phyloP scores from a whole-genome alignment of 1,140 invertebrate species.

The Euglossa dilemma region DNA sequence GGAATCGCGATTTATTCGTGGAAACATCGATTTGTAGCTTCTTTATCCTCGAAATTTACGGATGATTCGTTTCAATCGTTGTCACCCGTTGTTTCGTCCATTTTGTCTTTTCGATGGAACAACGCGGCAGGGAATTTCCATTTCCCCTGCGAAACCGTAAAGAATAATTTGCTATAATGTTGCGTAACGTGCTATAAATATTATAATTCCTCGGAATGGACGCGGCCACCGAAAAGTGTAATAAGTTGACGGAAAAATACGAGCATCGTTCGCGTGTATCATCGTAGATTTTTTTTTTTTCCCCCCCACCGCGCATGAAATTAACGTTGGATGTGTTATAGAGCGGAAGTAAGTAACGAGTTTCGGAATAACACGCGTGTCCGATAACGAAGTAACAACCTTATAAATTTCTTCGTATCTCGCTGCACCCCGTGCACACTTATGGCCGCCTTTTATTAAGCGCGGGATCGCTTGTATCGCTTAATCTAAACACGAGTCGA shows the following conservation, averaged over 20 bases:
- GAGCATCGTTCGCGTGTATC: background rate
- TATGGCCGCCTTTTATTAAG: background rate
- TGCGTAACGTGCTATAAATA: background rate
- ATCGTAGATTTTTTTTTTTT: background rate
- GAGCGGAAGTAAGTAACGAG: background rate
- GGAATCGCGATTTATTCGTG: no score
- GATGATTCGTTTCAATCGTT: no score
- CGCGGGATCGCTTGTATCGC: background rate
- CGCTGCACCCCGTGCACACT: background rate
- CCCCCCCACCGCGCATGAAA: background rate
- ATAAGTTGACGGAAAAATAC: background rate
- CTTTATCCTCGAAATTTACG: no score
- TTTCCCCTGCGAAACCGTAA: background rate
- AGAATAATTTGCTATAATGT: background rate
- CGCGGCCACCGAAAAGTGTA: background rate
- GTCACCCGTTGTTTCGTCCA: background rate
- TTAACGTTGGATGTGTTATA: background rate
- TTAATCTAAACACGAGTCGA: background rate
- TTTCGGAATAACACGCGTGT: background rate
- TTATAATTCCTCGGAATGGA: background rate
- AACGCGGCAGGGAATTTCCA: background rate
- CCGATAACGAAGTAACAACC: background rate
- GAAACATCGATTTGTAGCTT: no score
- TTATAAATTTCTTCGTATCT: background rate
- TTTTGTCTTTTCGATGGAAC: background rate